Evolutionary conservation across 2,797 vertebrate genomes (phyloP), one percentile per base, ranked within the genome.

Genomic region (Alectoris magna): DNA sequence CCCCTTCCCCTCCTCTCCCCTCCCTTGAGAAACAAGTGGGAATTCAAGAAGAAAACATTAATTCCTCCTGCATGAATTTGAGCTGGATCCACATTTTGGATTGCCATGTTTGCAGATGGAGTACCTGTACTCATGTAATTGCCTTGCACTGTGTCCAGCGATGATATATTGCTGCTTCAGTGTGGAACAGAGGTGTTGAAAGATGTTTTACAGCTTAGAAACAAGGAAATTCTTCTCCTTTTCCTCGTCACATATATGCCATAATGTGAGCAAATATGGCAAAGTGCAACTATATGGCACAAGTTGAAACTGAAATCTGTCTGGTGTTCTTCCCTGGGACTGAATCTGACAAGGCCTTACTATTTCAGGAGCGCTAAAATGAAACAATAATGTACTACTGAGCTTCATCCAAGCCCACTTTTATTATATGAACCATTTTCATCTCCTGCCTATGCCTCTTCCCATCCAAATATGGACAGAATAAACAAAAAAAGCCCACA

Each of bases 251-350:
- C 7, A 15, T 48, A 51, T 23, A 81, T 76, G 69, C 83, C 87
- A 88, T 79, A 92, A 93, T 44, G 70, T 78, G 85, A 93, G 90
- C 87, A 95, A 94, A 96, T 93, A 95, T 79, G 85, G 91, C 95
- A 81, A 94, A 94, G 63, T 79, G 48, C 85, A 95, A 49, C 63
- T 88, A 56, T 60, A 74, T 84, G 94, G 87, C 88, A 88, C 91
- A 88, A 86, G 70, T 16, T 79, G 91, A 71, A 94, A 49, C 63
- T 84, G 90, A 90, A 92, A 82, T 90, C 83, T 90, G 89, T 53
- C 36, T 63, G 76, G 36, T 84, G 74, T 71, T 91, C 89, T 94
- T 79, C 70, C 21, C 51, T 36, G 71, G 76, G 95, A 90, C 67
- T 76, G 59, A 60, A 51, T 95, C 92, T 91, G 92, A 93, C 94